A percentile compares a stretch with the other conserved stretches of the same genome.
phyloP scores from a whole-genome alignment of 2,113 vertebrate species.

The Haemorhous mexicanus region DNA sequence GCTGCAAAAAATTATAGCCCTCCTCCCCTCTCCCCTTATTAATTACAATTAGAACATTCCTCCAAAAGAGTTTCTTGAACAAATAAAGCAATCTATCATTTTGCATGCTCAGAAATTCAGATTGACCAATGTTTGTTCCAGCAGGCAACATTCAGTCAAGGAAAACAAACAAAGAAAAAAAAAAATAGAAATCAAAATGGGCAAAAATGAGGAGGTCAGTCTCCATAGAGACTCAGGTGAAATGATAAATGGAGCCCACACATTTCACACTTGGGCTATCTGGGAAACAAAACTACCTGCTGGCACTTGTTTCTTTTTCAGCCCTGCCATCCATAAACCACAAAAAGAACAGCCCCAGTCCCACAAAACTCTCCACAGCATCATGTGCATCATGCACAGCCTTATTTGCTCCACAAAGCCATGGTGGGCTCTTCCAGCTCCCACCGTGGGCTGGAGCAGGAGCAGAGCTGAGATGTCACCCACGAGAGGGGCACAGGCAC shows the following conservation, averaged over 20 bases:
- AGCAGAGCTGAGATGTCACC: neutral
- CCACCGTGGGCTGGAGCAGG: neutral
- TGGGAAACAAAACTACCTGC: neutral
- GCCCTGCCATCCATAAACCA: neutral
- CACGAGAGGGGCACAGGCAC: neutral
- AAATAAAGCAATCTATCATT: slow-evolving; percentile 52
- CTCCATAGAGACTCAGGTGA: neutral
- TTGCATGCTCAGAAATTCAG: neutral
- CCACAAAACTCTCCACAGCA: neutral
- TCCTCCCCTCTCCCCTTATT: neutral
- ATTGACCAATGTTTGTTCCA: slow-evolving; percentile 21
- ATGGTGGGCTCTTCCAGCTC: neutral
- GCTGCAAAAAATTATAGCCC: neutral
- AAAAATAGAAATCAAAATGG: neutral
- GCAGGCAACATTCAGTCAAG: slow-evolving; percentile 9
- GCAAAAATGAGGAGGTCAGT: neutral
- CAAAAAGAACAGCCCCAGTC: neutral
- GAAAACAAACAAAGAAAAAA: neutral
- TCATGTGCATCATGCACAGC: neutral
- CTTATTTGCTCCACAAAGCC: neutral
- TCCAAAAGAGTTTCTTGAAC: slow-evolving; percentile 29
- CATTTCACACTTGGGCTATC: neutral
- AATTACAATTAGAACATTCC: slow-evolving; percentile 45
- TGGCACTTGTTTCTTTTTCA: neutral
- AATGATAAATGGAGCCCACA: slow-evolving; percentile 26